Percentiles rank a stretch among this genome's conserved stretches.
phyloP scores from a whole-genome alignment of 2,113 vertebrate species.

The Okapia johnstoni region DNA sequence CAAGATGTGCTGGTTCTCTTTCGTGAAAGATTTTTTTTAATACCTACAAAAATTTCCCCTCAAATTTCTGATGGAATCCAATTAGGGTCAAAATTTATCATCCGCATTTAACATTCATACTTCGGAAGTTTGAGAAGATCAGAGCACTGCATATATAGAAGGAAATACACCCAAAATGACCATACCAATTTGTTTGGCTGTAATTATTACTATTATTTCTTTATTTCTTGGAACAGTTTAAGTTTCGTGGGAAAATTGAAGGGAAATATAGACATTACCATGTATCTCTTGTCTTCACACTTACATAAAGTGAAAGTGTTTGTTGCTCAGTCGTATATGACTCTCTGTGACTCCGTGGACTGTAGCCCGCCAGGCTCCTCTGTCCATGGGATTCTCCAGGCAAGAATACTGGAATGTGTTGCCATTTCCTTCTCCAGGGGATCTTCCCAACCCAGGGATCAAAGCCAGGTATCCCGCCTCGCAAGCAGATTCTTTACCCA shows the following conservation, averaged over 20 bases:
- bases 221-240: background rate
- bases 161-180: background rate
- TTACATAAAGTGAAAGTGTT: background rate
- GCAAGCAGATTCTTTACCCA: background rate
- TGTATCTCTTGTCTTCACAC: background rate
- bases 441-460: background rate
- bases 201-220: background rate
- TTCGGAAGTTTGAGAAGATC: background rate
- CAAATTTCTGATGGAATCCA: background rate
- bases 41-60: background rate
- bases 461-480: rapidly evolving
- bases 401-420: background rate
- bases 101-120: background rate
- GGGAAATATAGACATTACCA: background rate
- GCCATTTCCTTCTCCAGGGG: background rate
- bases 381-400: background rate
- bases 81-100: background rate
- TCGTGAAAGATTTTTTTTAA: background rate
- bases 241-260: background rate
- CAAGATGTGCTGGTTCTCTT: background rate
- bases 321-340: background rate
- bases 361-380: background rate
- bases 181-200: background rate
- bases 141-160: background rate
- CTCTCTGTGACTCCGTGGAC: background rate